Evolutionary conservation across 2,113 vertebrate species (phyloP), one percentile per base, ranked within the genome.

Genomic region (Larimichthys crocea): DNA sequence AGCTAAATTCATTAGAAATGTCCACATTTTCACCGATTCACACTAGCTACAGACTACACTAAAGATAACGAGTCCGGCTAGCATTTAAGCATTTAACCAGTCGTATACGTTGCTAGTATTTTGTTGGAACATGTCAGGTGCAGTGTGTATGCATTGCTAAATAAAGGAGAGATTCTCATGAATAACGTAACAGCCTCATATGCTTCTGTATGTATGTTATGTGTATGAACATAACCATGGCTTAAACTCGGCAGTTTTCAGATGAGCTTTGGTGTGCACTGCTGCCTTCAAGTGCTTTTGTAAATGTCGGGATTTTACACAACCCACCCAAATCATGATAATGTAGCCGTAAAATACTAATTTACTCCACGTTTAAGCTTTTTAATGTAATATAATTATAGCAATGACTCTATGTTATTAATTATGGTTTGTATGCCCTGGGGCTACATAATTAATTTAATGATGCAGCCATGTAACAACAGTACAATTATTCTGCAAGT

Each of bases 251-350:
- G 0, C 2, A 64, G 0, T 64, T 68, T 76, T 63, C 0, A 5
- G 55, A 79, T 60, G 56, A 46, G 29, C 80, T 65, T 75, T 62
- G 72, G 71, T 14, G 2, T 6, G 29, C 60, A 24, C 5, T 73
- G 80, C 9, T 86, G 87, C 75, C 12, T 89, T 91, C 69, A 3
- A 0, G 68, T 60, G 49, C 35, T 8, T 0, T 29, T 44, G 15
- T 15, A 31, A 52, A 46, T 65, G 44, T 73, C 19, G 46, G 49
- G 55, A 40, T 44, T 62, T n/a, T 63, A 24, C 10, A 40, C 35
- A 40, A 40, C 35, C 35, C 35, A 40, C 35, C 7, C 7, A 40
- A 40, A 40, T 40, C 35, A 40, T 46, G 19, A 5, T 2, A 24
- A 4, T 29, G 20, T 20, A 0, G 10, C 24, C 10, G 6, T 29